Conservation (phyloP, 2,797 vertebrate genomes). For the Lophius americanus region DNA sequence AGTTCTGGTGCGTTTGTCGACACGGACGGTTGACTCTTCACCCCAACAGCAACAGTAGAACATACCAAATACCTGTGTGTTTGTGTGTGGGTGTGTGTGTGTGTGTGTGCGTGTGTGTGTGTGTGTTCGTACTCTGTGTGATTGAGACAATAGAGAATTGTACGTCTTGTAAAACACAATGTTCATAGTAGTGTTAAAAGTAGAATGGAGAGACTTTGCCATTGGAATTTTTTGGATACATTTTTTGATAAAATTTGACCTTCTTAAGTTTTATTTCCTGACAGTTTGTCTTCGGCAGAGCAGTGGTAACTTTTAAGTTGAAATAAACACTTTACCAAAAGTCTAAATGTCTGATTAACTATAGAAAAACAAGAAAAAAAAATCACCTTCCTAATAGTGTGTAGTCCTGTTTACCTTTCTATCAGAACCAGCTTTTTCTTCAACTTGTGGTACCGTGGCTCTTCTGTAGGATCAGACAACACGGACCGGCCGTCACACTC, state of each 20-base stretch:
- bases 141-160: background rate
- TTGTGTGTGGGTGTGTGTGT: constrained; percentile 18
- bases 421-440: too few relatives aligned
- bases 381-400: too few relatives aligned
- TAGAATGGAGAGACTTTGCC: background rate
- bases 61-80: constrained; percentile 17
- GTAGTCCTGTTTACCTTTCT: too few relatives aligned
- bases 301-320: background rate
- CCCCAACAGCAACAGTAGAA: constrained; percentile 43
- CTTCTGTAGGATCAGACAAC: too few relatives aligned
- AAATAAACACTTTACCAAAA: constrained; percentile 6
- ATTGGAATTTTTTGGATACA: background rate
- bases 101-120: constrained; percentile 23
- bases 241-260: background rate
- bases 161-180: constrained; percentile 13
- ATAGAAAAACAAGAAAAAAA: too few relatives aligned
- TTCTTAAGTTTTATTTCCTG: background rate
- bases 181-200: background rate
- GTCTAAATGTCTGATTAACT: background rate
- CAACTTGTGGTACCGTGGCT: too few relatives aligned
- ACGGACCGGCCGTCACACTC: too few relatives aligned
- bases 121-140: constrained; percentile 15
- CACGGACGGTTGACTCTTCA: constrained; percentile 56
- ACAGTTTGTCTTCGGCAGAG: background rate
- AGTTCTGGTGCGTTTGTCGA: constrained; percentile 52